A percentile compares a stretch with the other conserved stretches of the same genome.
These are phyloP conservation scores for Homarus gammarus DNA, from an alignment of 2,888 invertebrate genomes.

Conservation along the genomic window DNA sequence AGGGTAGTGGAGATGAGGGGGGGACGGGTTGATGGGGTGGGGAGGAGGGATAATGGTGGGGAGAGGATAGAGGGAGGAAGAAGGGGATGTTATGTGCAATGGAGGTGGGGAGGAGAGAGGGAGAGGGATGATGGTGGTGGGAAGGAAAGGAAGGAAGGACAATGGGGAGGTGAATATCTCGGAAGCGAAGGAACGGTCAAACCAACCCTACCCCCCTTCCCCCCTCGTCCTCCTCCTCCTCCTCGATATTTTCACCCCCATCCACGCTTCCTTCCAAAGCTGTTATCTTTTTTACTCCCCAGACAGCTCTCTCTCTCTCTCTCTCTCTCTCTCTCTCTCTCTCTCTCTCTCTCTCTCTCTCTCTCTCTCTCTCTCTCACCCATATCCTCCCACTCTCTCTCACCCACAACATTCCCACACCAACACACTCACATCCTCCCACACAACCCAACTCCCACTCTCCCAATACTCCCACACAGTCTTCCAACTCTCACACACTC, in stretches of 20 bases:
- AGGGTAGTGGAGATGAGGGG: too few species aligned
- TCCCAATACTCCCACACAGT: neutral
- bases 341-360: neutral
- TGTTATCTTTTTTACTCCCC: conserved; percentile 3
- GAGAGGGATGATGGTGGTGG: too few species aligned
- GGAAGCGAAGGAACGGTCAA: too few species aligned
- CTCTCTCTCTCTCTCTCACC: neutral
- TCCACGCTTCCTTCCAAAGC: neutral
- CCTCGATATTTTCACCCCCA: too few species aligned
- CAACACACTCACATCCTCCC: neutral
- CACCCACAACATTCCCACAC: neutral
- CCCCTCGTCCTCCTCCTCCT: neutral
- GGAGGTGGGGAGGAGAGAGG: too few species aligned
- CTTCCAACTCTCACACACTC: neutral
- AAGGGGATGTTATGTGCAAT: too few species aligned
- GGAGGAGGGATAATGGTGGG: too few species aligned
- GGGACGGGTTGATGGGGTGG: too few species aligned
- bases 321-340: neutral
- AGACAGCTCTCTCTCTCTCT: conserved; percentile 19
- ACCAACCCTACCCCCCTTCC: too few species aligned
- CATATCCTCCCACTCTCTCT: neutral
- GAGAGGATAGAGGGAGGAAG: too few species aligned
- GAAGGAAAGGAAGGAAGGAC: neutral
- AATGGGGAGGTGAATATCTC: neutral
- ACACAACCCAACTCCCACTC: neutral